Evolutionary conservation across 2,888 invertebrate species (phyloP).

Genomic region (Eulithis prunata): DNA sequence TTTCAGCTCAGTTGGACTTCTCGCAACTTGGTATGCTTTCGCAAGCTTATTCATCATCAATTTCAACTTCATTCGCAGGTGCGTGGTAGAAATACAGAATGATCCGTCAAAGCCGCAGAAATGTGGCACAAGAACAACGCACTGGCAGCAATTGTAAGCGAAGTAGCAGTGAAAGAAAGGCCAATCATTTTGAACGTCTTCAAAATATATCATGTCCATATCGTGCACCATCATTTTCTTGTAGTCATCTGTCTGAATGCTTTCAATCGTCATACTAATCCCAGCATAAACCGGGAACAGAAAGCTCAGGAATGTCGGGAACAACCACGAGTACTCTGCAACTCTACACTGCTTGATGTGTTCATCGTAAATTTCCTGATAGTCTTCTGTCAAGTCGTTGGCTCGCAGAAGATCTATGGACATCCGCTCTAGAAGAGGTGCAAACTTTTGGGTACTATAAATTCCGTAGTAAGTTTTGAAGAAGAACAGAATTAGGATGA

Average conservation of each 20-base stretch:
- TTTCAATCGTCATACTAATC: conserved; percentile 55
- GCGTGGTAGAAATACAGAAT: conserved; percentile 67
- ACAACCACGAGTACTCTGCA: conserved; percentile 59
- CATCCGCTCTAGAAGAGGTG: conserved; percentile 57
- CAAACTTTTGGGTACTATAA: conserved; percentile 55
- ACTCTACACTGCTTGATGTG: conserved; percentile 57
- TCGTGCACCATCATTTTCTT: conserved; percentile 65
- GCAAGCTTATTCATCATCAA: conserved; percentile 56
- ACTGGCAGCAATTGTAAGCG: conserved; percentile 58
- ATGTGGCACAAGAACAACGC: conserved; percentile 55
- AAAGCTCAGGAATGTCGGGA: conserved; percentile 56
- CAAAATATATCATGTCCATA: conserved; percentile 61
- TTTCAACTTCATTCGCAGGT: conserved; percentile 65
- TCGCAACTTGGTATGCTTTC: conserved; percentile 54
- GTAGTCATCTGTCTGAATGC: conserved; percentile 55
- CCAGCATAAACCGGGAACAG: conserved; percentile 65
- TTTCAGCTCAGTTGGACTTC: conserved; percentile 48
- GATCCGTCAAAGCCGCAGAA: conserved; percentile 68
- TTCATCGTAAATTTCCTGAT: conserved; percentile 57
- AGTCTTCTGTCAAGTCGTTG: conserved; percentile 58
- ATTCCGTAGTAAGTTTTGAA: conserved; percentile 64
- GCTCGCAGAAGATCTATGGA: conserved; percentile 58
- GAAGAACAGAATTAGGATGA: conserved; percentile 59
- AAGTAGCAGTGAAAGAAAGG: conserved; percentile 67
- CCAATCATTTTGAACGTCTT: conserved; percentile 62